Base-by-base conservation (phyloP, 2,888 invertebrate species). In the Syritta pipiens region DNA sequence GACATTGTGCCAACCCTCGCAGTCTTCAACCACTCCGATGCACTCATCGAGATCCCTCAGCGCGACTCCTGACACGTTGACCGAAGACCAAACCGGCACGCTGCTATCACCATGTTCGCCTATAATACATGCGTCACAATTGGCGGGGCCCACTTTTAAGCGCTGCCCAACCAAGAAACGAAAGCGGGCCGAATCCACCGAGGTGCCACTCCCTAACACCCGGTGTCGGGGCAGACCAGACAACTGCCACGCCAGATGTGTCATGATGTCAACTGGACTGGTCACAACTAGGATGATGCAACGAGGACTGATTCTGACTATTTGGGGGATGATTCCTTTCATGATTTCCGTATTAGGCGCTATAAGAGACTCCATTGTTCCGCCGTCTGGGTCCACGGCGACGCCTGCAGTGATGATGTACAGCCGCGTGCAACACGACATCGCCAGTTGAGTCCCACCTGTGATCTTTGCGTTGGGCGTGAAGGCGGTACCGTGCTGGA, bases 41-140 rank as follows among this genome's bases (percentile, higher is more conserved):
- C 90, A 86, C 1, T 93, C 92, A 85, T 94, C 92, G 3, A 96
- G 84, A 74, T 95, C 94, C 63, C 91, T 90, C 7, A 97, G 90
- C 1, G 93, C 91, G 0, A 96, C 94, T 0, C 97, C 97, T 1
- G 94, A 96, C 2, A 97, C 92, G 86, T 95, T 96, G 19, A 96
- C 96, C 4, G 94, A 94, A 1, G 96, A 96, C 97, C 97, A 97
- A 1, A 97, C 94, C 0, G 96, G 93, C 68, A 97, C 95, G 83
- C 94, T 94, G 20, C 93, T 93, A 83, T 95, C 95, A 0, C 97
- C 97, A 84, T 97, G 97, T 85, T 97, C 97, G 2, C 97, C 97
- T 83, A 97, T 94, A 82, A 97, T 94, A 91, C 93, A 96, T 0
- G 94, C 97, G 84, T 96, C 94, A 82, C 94, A 93, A 71, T 94